Conservation (phyloP, 2,888 invertebrate genomes). For the Pollenia amentaria region DNA sequence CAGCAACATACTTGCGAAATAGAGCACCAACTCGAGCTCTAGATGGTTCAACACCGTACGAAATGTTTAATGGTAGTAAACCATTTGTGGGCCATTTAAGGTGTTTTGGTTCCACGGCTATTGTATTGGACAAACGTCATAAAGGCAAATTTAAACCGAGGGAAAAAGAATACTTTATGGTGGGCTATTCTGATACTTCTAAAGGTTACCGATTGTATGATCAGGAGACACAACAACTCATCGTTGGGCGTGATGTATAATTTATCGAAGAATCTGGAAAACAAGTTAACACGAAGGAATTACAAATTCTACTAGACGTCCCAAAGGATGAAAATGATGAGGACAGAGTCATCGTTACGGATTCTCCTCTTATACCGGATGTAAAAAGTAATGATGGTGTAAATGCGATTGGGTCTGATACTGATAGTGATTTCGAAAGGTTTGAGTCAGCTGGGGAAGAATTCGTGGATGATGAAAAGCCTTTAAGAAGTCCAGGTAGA, state of each 20-base stretch:
- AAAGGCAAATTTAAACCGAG: conserved; percentile 4
- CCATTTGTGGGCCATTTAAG: conserved; percentile 62
- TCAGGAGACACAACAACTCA: background rate
- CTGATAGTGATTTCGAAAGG: background rate
- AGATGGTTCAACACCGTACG: conserved; percentile 49
- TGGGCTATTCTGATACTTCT: conserved; percentile 28
- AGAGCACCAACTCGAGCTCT: conserved; percentile 47
- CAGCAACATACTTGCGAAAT: conserved; percentile 70
- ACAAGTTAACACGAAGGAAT: background rate
- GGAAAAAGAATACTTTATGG: conserved; percentile 12
- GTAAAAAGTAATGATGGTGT: background rate
- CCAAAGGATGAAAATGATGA: background rate
- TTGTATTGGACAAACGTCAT: conserved; percentile 27
- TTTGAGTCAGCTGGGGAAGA: too few relatives aligned
- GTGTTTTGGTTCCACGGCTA: conserved; percentile 52
- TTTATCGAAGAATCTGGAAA: conserved; percentile 1
- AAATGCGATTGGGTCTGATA: background rate
- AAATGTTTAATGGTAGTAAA: conserved; percentile 68
- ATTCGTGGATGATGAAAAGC: too few relatives aligned
- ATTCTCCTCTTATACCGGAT: background rate
- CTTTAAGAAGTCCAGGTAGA: conserved; percentile 34
- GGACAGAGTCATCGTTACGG: background rate
- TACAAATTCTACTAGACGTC: background rate
- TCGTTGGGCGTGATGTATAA: background rate
- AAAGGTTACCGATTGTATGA: conserved; percentile 22